Evolutionary conservation across 2,113 vertebrate genomes (phyloP), one percentile per base, ranked within the genome.

Genomic region (Anhinga anhinga): DNA sequence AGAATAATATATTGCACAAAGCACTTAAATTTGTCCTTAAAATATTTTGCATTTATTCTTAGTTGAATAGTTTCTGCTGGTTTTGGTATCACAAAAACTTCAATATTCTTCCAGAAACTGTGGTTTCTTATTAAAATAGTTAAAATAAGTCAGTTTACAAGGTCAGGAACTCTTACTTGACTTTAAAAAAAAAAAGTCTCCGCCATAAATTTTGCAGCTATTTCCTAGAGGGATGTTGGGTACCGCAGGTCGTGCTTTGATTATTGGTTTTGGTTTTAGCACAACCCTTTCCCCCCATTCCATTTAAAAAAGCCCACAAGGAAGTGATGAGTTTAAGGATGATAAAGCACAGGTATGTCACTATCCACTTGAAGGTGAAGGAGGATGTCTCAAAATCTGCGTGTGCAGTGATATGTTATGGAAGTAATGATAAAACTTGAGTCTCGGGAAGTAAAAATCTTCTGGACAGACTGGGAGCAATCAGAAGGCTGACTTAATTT

Each of bases 401-500:
- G 32, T 70, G 13, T 90, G 44, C 44, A 72, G 86, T 66, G 53
- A 72, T 82, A 25, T 63, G 52, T 82, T 88, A 22, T 1, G 36
- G 91, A 94, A 96, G 91, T 90, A 50, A 42, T 5, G 34, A 45
- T 83, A 77, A 85, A 95, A 92, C 15, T 67, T n/a, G 55, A 90
- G 30, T 90, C 55, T 85, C n/a, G 12, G 71, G 27, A 72, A 85
- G 89, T 86, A 36, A 80, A 76, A 59, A 94, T 89, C 66, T 91
- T 95, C 72, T 88, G 96, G 90, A 88, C 69, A 79, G 88, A 66
- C 66, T 71, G 56, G 82, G 82, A 96, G 50, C 88, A 73, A 84
- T 98, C 87, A 94, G 82, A 81, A 95, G 63, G 13, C 95, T 96
- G 92, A 83, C 77, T 97, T 92, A 86, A 93, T 96, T 98, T 97